Evolutionary conservation across 2,888 invertebrate species (phyloP).

Genomic region (Ernsta delagoae): DNA sequence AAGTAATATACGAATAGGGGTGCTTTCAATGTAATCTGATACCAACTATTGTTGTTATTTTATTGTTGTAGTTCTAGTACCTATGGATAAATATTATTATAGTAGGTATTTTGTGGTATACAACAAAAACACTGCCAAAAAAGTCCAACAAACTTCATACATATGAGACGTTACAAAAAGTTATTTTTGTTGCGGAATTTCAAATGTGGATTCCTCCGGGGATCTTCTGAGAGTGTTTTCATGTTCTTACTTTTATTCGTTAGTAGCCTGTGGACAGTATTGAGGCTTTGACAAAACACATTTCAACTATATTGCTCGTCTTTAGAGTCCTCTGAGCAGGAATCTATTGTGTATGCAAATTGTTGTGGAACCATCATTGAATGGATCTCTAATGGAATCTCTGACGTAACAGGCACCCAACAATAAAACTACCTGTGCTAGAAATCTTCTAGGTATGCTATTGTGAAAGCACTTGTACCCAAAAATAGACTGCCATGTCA

Average conservation of each 20-base stretch:
- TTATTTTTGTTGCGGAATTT: not conserved
- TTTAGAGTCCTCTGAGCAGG: slow-evolving; percentile 5
- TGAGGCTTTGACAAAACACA: not conserved
- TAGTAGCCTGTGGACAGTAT: slow-evolving; percentile 5
- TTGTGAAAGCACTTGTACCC: not conserved
- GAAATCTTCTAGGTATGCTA: slow-evolving; percentile 6
- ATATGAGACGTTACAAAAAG: not conserved
- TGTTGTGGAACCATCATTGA: slow-evolving; percentile 19
- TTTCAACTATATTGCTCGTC: slow-evolving; percentile 8
- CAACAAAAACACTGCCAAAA: no score
- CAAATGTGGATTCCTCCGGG: not conserved
- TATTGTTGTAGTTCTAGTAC: no score
- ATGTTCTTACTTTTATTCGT: slow-evolving; percentile 3
- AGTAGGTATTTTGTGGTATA: no score
- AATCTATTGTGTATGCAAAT: slow-evolving; percentile 28
- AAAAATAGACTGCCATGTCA: not conserved
- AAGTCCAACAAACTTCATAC: not conserved
- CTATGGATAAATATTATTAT: no score
- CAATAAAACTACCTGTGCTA: slow-evolving; percentile 4
- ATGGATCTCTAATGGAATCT: slow-evolving; percentile 21
- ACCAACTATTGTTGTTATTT: no score
- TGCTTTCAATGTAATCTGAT: no score
- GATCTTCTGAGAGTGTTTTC: slow-evolving; percentile 10
- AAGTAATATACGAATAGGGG: no score
- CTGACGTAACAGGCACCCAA: slow-evolving; percentile 20